A percentile compares a stretch with the other conserved stretches of the same genome.
phyloP scores from a whole-genome alignment of 2,797 vertebrate species.

The Notolepis coatsorum region DNA sequence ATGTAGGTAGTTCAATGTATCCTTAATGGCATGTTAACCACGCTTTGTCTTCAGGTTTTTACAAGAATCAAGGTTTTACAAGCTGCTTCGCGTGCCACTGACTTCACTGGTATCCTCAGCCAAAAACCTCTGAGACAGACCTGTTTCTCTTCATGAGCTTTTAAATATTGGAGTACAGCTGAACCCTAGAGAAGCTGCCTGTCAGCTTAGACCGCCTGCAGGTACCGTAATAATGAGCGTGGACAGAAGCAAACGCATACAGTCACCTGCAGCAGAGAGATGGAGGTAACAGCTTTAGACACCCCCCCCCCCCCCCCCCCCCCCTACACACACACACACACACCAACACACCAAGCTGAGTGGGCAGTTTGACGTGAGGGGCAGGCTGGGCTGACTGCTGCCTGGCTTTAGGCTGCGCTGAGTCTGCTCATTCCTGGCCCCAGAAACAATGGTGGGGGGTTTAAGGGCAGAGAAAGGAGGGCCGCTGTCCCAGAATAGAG shows the following conservation, averaged over 20 bases:
- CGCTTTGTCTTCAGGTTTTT: no score
- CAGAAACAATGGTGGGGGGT: conserved; percentile 79
- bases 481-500: conserved; percentile 63
- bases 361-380: conserved; percentile 77
- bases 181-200: conserved; percentile 9
- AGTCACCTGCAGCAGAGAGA: conserved; percentile 3
- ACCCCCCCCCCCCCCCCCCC: conserved; percentile 18
- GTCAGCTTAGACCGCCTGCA: conserved; percentile 47
- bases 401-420: conserved; percentile 81
- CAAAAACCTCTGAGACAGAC: conserved; percentile 24
- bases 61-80: conserved; percentile 2
- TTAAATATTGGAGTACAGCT: conserved; percentile 1
- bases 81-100: not conserved
- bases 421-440: conserved; percentile 84
- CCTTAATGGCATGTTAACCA: conserved; percentile 8
- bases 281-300: conserved; percentile 21
- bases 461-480: conserved; percentile 75
- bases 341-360: conserved; percentile 72
- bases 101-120: conserved; percentile 7
- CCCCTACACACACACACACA: conserved; percentile 11
- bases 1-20: not conserved
- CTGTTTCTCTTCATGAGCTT: conserved; percentile 21
- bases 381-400: conserved; percentile 68
- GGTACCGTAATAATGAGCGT: conserved; percentile 19
- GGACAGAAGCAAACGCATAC: not conserved